Evolutionary conservation across 2,888 invertebrate genomes (phyloP).

Genomic region (Bombyx huttoni): DNA sequence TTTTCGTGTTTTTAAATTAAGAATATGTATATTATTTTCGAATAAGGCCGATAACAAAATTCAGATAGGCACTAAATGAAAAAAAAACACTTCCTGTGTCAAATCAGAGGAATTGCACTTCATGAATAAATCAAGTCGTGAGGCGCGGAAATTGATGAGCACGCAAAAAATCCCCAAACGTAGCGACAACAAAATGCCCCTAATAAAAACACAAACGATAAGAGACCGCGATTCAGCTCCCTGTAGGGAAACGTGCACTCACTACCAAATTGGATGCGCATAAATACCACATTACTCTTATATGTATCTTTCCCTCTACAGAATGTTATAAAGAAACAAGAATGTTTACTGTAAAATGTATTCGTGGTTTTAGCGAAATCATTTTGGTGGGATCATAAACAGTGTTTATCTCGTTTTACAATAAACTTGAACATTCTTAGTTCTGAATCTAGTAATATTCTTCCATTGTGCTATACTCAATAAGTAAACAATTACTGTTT

Average conservation of each 20-base stretch:
- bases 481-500: too few relatives aligned
- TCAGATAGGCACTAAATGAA: slow-evolving; percentile 49
- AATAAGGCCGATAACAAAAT: slow-evolving; percentile 67
- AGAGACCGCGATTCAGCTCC: slow-evolving; percentile 26
- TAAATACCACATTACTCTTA: slow-evolving; percentile 29
- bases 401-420: too few relatives aligned
- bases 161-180: slow-evolving; percentile 58
- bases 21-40: slow-evolving; percentile 58
- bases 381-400: too few relatives aligned
- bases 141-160: slow-evolving; percentile 71
- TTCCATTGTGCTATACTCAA: too few relatives aligned
- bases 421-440: too few relatives aligned
- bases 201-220: slow-evolving; percentile 58
- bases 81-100: slow-evolving; percentile 66
- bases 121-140: slow-evolving; percentile 68
- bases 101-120: slow-evolving; percentile 45
- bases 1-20: slow-evolving; percentile 50
- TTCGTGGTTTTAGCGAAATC: too few relatives aligned
- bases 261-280: slow-evolving; percentile 64
- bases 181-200: slow-evolving; percentile 62
- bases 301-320: slow-evolving; percentile 8
- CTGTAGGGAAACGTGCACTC: slow-evolving; percentile 37
- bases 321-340: slow-evolving; percentile 14
- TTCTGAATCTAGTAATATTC: too few relatives aligned
- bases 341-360: not conserved